Base-by-base conservation (phyloP, 2,888 invertebrate genomes). In the Nemapogon koenigi region DNA sequence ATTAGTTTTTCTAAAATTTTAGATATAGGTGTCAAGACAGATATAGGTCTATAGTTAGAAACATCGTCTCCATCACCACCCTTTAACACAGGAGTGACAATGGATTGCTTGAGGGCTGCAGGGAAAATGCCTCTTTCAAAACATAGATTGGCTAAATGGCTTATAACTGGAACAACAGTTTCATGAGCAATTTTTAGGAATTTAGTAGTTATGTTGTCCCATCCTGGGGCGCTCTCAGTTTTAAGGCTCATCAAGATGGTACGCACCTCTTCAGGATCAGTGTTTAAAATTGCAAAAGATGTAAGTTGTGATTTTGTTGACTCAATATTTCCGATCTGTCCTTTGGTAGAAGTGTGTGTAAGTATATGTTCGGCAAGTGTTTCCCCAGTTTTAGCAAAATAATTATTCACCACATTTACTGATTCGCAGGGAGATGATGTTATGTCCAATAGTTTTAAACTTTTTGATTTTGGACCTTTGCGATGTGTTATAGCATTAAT, bases 31-130 rank as follows among this genome's bases (percentile, higher is more conserved):
- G n/a, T n/a, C n/a, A n/a, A n/a, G n/a, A n/a, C n/a, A n/a, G 41
- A 40, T 8, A 46, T 46, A 6, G 46, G 44, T 19, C 42, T 35
- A n/a, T 43, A 44, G 15, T 43, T 48, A 17, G 17, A 31, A 7
- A 38, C 33, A n/a, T 7, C 15, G 13, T 25, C 7, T 27, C 17
- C 40, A 8, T 26, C 2, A 11, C 43, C 44, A 31, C 36, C 26
- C 25, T 43, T 46, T 15, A 42, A 30, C 2, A 46, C 43, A 1
- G 44, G 46, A 1, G 16, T 18, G 6, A 44, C 35, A 4, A 37
- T 32, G 6, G 45, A 43, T 3, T 15, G 26, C 25, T 47, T 49
- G 44, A 42, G 45, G 2, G 1, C 11, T 4, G 38, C 32, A 2
- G 47, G 46, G 28, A 47, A 49, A 1, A 16, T 2, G 4, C 49